These are phyloP conservation scores for Limnephilus marmoratus DNA, from an alignment of 2,888 invertebrate species.

Conservation along the genomic window DNA sequence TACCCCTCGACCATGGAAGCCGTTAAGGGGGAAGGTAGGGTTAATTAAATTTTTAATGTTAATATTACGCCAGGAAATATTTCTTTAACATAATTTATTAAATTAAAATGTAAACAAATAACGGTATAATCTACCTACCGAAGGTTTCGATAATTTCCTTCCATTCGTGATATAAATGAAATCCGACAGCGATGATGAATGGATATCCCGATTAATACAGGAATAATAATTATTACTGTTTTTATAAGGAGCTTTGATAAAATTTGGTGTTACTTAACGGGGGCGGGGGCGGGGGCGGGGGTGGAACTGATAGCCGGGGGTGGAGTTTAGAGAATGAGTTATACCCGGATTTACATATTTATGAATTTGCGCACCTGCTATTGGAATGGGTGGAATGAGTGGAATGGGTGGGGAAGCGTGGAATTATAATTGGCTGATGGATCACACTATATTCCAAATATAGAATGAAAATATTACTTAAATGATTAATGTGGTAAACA, in stretches of 20 bases:
- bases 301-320: conserved; percentile 41
- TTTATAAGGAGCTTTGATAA: neutral
- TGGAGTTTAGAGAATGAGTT: conserved; percentile 55
- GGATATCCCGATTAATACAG: conserved; percentile 4
- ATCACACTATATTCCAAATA: neutral
- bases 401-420: neutral
- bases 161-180: neutral
- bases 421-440: neutral
- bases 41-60: too few relatives aligned
- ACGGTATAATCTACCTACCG: neutral
- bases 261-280: neutral
- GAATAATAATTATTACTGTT: neutral
- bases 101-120: neutral
- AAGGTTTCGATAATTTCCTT: neutral
- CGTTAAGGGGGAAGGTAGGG: too few relatives aligned
- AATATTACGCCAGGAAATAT: too few relatives aligned
- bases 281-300: neutral
- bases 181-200: neutral
- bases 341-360: conserved; percentile 62
- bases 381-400: neutral
- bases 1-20: too few relatives aligned
- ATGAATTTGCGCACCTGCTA: conserved; percentile 60
- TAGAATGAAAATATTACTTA: neutral
- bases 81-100: too few relatives aligned
- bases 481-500: neutral